Conservation (phyloP, 2,888 invertebrate species). For the Sycophila texana region DNA sequence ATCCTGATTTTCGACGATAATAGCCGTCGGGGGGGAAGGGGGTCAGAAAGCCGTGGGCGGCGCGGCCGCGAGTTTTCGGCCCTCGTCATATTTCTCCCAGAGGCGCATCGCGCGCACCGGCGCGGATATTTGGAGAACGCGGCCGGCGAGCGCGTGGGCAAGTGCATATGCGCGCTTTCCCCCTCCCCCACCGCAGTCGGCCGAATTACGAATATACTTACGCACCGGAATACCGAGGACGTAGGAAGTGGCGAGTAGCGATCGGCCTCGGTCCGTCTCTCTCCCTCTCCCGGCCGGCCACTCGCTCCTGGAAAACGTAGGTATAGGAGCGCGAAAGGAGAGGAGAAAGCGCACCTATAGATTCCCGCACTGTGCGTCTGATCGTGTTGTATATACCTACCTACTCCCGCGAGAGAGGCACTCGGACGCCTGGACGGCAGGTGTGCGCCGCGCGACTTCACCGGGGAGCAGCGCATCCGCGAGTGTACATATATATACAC, state of each 20-base stretch:
- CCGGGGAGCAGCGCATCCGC: not conserved
- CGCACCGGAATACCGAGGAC: slow-evolving; percentile 17
- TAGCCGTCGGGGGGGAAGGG: too few species aligned
- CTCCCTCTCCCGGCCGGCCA: not conserved
- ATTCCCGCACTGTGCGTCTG: not conserved
- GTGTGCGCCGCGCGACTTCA: not conserved
- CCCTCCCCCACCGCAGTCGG: too few species aligned
- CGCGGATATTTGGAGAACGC: too few species aligned
- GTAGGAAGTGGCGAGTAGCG: slow-evolving; percentile 3
- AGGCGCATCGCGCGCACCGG: not conserved
- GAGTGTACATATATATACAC: too few species aligned
- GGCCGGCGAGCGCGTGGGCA: not conserved
- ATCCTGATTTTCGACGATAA: too few species aligned
- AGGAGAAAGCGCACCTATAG: not conserved
- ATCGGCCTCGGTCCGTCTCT: not conserved
- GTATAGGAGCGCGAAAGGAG: too few species aligned
- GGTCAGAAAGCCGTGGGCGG: slow-evolving; percentile 2
- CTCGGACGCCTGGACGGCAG: not conserved
- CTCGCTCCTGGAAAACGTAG: not conserved
- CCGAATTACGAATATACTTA: slow-evolving; percentile 5
- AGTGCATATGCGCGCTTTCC: too few species aligned
- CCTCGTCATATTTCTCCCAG: slow-evolving; percentile 37
- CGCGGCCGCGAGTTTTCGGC: not conserved
- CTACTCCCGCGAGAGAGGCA: not conserved
- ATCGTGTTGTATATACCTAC: too few species aligned